Evolutionary conservation across 2,797 vertebrate species (phyloP), one percentile per base, ranked within the genome.

Genomic region (Alcedo atthis): DNA sequence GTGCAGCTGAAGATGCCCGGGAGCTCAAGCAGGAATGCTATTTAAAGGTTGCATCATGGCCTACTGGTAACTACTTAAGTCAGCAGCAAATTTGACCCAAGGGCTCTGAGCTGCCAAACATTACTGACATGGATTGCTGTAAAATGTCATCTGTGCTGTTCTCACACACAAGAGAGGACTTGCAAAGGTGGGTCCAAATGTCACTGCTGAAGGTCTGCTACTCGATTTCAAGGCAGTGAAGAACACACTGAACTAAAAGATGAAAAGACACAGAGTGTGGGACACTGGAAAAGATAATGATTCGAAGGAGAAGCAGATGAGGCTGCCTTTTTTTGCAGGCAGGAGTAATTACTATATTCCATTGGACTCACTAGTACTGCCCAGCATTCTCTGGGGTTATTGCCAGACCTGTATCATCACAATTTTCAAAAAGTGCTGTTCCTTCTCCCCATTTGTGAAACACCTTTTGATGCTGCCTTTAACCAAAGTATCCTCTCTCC

Each of bases 101-200:
- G 81, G 94, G 90, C 49, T 90, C 57, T 53, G 48, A 90, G 88
- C 90, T 87, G 91, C 78, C 83, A 84, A 89, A 71, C 68, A 24
- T 12, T 32, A 81, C 90, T 92, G 90, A 94, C 78, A 84, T 9
- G 74, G 83, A 88, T 48, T 63, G 90, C 84, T 92, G 58, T 43
- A 85, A 94, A 95, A 94, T 92, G 90, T 91, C 88, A 92, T 77
- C 75, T 63, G 35, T 62, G 76, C 84, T 54, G 59, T 73, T 94
- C 48, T 55, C 75, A 75, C 51, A 57, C 58, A 71, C 26, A 80
- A 53, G 46, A 75, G 66, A 74, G 53, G 53, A 85, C 80, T 33
- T 89, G 88, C 88, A 85, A 87, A 87, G 55, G 73, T 85, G 69
- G 76, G 84, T 73, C 87, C 88, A 76, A 93, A 93, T 79, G 90